phyloP scores from a whole-genome alignment of 1,140 invertebrate genomes.

The Lordiphosa clarofinis region DNA sequence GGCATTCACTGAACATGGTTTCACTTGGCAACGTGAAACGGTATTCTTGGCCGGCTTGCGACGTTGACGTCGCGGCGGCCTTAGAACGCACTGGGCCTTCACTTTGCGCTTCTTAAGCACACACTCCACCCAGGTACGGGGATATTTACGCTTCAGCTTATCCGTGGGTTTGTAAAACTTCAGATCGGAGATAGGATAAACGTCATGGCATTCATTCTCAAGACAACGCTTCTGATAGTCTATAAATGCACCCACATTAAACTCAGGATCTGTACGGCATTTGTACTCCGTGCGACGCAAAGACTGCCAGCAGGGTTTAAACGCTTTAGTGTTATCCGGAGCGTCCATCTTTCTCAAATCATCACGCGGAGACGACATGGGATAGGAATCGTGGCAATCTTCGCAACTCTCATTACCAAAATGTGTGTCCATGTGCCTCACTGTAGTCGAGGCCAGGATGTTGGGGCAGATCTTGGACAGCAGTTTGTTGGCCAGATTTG shows the following conservation, averaged over 20 bases:
- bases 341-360: conserved; percentile 6
- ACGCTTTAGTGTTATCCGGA: conserved; percentile 5
- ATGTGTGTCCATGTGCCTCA: conserved; percentile 10
- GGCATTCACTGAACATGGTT: background rate
- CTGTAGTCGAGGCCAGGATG: background rate
- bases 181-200: conserved; percentile 20
- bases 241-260: conserved; percentile 19
- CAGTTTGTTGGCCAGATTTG: no score
- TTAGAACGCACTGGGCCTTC: conserved; percentile 23
- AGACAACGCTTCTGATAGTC: conserved; percentile 24
- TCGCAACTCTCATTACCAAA: conserved; percentile 22
- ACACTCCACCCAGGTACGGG: conserved; percentile 53
- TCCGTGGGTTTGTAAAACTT: conserved; percentile 30
- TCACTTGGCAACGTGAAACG: no score
- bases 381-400: conserved; percentile 15
- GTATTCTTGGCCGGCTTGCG: background rate
- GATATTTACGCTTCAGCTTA: conserved; percentile 37
- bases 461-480: background rate
- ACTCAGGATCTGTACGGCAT: conserved; percentile 52
- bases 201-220: background rate
- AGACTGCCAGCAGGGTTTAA: conserved; percentile 37
- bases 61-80: background rate
- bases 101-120: conserved; percentile 19
- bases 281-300: conserved; percentile 43
- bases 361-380: background rate